Evolutionary conservation across 1,140 invertebrate species (phyloP).

Genomic region (Scaptomyza hsui): DNA sequence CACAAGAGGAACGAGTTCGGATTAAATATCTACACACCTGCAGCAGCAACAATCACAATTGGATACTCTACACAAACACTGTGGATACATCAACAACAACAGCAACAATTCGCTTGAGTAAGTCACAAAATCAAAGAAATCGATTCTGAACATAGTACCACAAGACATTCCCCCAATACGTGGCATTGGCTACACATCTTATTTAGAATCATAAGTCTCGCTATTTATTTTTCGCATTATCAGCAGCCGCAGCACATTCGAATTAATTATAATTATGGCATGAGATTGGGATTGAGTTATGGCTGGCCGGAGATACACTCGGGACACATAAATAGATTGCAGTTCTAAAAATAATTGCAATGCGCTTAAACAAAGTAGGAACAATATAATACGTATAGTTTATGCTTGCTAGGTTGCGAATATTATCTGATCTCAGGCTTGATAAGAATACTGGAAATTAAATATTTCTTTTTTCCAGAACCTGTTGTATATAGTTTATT

Average conservation of each 20-base stretch:
- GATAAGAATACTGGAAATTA: too few relatives aligned
- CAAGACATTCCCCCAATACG: conserved; percentile 2
- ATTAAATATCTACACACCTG: conserved; percentile 68
- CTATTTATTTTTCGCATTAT: conserved; percentile 2
- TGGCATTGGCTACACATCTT: conserved; percentile 1
- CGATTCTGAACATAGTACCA: background rate
- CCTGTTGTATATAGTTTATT: too few relatives aligned
- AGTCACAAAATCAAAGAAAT: conserved; percentile 28
- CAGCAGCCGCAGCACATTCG: background rate
- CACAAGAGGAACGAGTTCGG: conserved; percentile 27
- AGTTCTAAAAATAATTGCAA: conserved; percentile 8
- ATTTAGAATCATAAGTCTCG: background rate
- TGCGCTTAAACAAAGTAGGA: background rate
- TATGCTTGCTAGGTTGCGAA: background rate
- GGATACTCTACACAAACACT: conserved; percentile 47
- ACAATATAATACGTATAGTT: too few relatives aligned
- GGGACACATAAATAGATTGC: conserved; percentile 15
- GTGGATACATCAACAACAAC: conserved; percentile 39
- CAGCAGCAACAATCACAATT: conserved; percentile 62
- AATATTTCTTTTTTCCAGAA: too few relatives aligned
- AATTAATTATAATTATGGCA: conserved; percentile 18
- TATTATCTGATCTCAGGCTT: background rate
- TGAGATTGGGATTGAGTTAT: conserved; percentile 1
- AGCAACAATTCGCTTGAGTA: conserved; percentile 72
- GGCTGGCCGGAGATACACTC: background rate